These are phyloP conservation scores for Mormyrops boulengeri DNA, from an alignment of 2,797 vertebrate species.

Conservation along the genomic window DNA sequence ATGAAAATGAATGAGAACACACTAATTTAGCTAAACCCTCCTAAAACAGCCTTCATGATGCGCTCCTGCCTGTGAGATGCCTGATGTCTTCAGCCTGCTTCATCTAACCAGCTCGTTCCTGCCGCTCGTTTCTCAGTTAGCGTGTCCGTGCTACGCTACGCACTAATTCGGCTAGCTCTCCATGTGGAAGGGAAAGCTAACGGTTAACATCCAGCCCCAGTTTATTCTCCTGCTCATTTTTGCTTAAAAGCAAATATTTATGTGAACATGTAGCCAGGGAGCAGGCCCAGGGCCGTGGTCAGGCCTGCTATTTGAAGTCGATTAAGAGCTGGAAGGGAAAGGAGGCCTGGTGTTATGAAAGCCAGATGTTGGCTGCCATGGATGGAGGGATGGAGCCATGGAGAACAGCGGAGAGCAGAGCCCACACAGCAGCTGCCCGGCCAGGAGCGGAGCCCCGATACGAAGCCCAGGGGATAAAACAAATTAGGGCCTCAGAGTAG, in stretches of 20 bases:
- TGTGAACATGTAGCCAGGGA: constrained; percentile 21
- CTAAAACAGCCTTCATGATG: not conserved
- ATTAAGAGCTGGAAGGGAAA: constrained; percentile 26
- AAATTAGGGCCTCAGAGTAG: not conserved
- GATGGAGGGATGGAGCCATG: not conserved
- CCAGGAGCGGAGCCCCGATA: not conserved
- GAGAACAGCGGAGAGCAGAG: not conserved
- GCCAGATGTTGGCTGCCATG: constrained; percentile 40
- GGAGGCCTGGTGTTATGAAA: constrained; percentile 28
- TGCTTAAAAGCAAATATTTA: constrained; percentile 28
- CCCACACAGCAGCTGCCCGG: not conserved
- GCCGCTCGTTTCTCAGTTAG: not conserved
- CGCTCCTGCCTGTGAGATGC: not conserved
- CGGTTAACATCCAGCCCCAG: not conserved
- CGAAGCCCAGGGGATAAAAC: constrained; percentile 9
- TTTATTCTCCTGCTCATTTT: constrained; percentile 6
- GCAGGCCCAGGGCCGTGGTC: not conserved
- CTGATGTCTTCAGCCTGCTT: not conserved
- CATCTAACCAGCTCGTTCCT: not conserved
- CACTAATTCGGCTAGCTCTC: not conserved
- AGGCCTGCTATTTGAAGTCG: constrained; percentile 23
- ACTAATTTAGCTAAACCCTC: not conserved
- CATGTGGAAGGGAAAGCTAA: not conserved
- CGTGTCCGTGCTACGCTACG: not conserved
- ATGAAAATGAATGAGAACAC: not conserved